Base-by-base conservation (phyloP, 2,888 invertebrate species). In the Drosophila birchii region DNA sequence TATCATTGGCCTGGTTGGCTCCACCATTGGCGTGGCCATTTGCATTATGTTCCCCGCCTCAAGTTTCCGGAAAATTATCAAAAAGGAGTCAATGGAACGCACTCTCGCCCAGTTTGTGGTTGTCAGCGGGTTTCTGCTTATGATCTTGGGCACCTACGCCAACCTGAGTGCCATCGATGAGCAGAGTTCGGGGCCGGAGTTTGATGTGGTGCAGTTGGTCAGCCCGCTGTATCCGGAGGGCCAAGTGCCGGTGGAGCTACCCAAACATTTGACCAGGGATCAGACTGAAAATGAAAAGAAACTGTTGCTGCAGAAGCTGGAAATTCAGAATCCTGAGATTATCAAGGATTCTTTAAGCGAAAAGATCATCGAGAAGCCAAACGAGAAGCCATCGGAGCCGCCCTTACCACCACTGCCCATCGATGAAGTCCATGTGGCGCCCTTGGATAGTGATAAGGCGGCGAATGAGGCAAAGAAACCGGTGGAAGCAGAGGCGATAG, bases 31-130 rank as follows among this genome's bases (percentile, higher is more conserved):
- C 0, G 96, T 98, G 16, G 94, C 97, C 78, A 96, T 99, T 78
- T 98, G 98, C 87, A 95, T 98, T 39, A 95, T 99, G 89, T 96
- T 98, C 89, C 99, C 99, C 0, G 96, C 98, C 0, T 94, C 97
- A 0, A 97, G 98, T 90, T 98, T 98, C 91, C 95, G 98, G 38
- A 95, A 95, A 75, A 95, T 98, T 71, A 96, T 96, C 12, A 95
- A 95, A 51, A 97, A 97, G 92, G 95, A 96, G 78, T 96, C 97
- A 0, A 97, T 96, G 79, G 98, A 98, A 90, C 94, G 96, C 81
- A 77, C 60, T 0, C 82, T 97, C 60, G 98, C 98, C 14, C 97
- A 98, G 94, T 96, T 95, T 23, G 94, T 98, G 60, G 92, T 98
- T 45, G 93, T 96, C 51, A 93, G 97, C 75, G 98, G 98, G 0